These are phyloP conservation scores for Xyrichtys novacula DNA, from an alignment of 2,797 vertebrate genomes.

Conservation along the genomic window DNA sequence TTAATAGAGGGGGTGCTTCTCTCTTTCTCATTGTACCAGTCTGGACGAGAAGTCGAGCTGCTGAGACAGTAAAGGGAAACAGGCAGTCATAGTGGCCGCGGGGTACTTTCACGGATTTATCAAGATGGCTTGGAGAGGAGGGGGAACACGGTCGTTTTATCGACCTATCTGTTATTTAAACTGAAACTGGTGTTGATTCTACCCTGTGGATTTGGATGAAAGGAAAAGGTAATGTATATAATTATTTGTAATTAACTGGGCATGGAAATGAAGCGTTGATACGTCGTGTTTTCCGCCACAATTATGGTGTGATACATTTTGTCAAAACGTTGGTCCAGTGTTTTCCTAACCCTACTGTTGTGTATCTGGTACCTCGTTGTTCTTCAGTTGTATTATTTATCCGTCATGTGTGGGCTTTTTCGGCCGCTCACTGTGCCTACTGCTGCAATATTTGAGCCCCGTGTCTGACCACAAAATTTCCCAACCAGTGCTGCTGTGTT, in stretches of 20 bases:
- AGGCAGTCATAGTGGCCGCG: conserved; percentile 35
- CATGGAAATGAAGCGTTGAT: background rate
- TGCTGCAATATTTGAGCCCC: background rate
- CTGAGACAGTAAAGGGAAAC: conserved; percentile 15
- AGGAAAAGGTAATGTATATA: conserved; percentile 62
- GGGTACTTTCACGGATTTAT: conserved; percentile 47
- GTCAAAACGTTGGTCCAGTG: conserved; percentile 5
- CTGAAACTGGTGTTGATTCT: conserved; percentile 25
- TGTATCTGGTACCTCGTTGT: conserved; percentile 9
- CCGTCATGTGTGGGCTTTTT: background rate
- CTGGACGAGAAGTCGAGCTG: conserved; percentile 18
- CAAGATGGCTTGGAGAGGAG: conserved; percentile 70
- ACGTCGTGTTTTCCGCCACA: conserved; percentile 20
- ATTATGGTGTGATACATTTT: conserved; percentile 11
- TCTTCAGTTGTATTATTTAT: background rate
- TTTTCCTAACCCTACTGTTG: conserved; percentile 6
- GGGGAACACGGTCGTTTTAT: conserved; percentile 45
- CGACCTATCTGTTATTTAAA: conserved; percentile 48
- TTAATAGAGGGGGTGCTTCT: conserved; percentile 12
- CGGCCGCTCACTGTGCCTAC: background rate
- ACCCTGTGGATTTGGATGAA: conserved; percentile 23
- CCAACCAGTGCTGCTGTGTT: background rate
- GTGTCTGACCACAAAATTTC: background rate
- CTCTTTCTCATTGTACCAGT: background rate
- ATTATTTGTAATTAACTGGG: background rate